phyloP scores from a whole-genome alignment of 2,888 invertebrate species.

The Cordilura impudica region DNA sequence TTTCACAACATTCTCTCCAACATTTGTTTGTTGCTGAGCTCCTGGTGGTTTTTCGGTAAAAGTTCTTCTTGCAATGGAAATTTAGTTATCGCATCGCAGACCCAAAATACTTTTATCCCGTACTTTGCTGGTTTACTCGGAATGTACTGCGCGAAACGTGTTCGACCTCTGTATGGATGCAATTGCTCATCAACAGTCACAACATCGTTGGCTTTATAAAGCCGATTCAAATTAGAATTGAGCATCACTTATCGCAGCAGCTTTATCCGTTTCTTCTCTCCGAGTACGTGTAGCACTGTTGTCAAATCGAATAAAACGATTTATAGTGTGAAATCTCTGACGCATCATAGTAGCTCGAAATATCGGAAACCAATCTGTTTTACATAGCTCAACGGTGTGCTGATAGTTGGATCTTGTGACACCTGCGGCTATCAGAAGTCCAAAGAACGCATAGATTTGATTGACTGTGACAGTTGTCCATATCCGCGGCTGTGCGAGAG shows the following conservation, averaged over 20 bases:
- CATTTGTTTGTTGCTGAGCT: too few species aligned
- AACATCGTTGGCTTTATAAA: constrained; percentile 6
- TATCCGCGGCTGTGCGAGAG: too few species aligned
- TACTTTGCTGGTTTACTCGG: neutral
- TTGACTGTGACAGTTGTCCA: constrained; percentile 3
- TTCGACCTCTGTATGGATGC: constrained; percentile 1
- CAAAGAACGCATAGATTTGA: constrained; percentile 1
- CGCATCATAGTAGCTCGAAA: neutral
- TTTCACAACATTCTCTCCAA: too few species aligned
- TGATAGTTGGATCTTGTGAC: constrained; percentile 12
- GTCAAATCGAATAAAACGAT: too few species aligned
- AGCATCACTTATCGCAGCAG: too few species aligned
- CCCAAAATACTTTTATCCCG: too few species aligned
- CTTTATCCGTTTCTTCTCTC: too few species aligned
- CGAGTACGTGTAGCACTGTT: too few species aligned
- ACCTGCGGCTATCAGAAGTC: constrained; percentile 12
- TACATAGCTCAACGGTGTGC: neutral
- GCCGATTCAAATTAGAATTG: constrained; percentile 6
- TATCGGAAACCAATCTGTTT: neutral
- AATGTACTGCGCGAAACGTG: neutral
- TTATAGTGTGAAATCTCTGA: too few species aligned
- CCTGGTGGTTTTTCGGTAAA: too few species aligned
- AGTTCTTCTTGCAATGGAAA: too few species aligned
- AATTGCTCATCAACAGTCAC: constrained; percentile 7
- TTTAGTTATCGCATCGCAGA: too few species aligned